Evolutionary conservation across 1,140 invertebrate genomes (phyloP), one percentile per base, ranked within the genome.

Genomic region (Scaptomyza montana): DNA sequence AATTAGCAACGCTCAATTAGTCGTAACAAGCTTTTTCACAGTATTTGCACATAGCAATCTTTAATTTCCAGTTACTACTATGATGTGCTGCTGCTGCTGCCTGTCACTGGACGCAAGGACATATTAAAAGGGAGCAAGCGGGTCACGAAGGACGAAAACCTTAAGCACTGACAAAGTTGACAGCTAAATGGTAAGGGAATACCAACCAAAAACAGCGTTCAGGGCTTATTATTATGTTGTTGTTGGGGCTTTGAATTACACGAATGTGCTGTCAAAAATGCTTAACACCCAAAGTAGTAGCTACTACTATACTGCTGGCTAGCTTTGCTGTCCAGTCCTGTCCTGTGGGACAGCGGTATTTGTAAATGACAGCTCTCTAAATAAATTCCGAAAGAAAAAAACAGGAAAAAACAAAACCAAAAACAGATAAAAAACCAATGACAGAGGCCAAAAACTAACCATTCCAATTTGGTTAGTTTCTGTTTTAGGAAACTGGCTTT

Each of bases 201-300:
- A 64, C 12, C 36, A 53, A 36, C 33, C 2, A 33, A 33, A 21
- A 63, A 30, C 62, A 51, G 3, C 21, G 41, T 43, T 8, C 21
- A 45, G 19, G 28, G 33, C 60, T 54, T 64, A 33, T 12, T 60
- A 49, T 7, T 13, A 21, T 30, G 33, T 28, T 51, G 60, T 16
- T 54, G 50, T 25, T 45, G 41, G 21, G 62, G 76, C 76, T 68
- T 78, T 78, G 78, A 78, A 74, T 78, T 78, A 78, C 76, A 78
- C 76, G 76, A 78, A 78, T 78, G 76, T 78, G 67, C 76, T 78
- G 76, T 78, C 76, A 78, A 78, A 78, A 78, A 78, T 78, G 70
- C 76, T 78, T 78, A 78, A 77, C 76, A 78, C 76, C 57, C 51
- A 36, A 13, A 66, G 28, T 66, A 56, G 50, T 33, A 28, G 43